Evolutionary conservation across 2,888 invertebrate genomes (phyloP).

Genomic region (Tiliacea citrago): DNA sequence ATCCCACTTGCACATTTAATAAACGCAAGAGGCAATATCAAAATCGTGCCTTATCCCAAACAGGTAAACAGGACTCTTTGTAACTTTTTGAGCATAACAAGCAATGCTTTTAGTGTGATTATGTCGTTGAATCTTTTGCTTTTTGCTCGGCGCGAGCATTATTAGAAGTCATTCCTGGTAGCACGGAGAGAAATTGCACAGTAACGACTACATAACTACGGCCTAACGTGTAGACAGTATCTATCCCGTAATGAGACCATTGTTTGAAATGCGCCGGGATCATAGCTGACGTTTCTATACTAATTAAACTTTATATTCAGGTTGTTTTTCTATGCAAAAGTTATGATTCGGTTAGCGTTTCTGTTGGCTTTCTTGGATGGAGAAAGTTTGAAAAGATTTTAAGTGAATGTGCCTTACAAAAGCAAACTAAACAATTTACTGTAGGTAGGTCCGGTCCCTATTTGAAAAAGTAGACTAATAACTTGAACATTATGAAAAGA

Average conservation of each 20-base stretch:
- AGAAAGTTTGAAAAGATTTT: slow-evolving; percentile 18
- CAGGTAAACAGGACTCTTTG: slow-evolving; percentile 68
- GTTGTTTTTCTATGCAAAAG: slow-evolving; percentile 33
- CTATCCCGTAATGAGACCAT: slow-evolving; percentile 73
- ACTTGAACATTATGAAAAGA: no score
- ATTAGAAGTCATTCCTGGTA: slow-evolving; percentile 80
- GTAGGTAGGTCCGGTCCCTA: neutral
- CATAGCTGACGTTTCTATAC: slow-evolving; percentile 58
- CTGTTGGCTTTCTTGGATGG: slow-evolving; percentile 13
- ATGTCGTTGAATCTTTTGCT: slow-evolving; percentile 83
- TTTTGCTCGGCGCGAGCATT: slow-evolving; percentile 77
- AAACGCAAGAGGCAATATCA: slow-evolving; percentile 31
- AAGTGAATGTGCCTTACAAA: neutral
- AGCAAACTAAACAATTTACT: neutral
- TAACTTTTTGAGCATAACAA: slow-evolving; percentile 70
- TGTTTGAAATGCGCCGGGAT: slow-evolving; percentile 59
- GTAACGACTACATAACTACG: slow-evolving; percentile 72
- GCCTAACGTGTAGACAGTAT: slow-evolving; percentile 60
- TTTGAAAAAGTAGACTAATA: no score
- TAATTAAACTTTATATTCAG: slow-evolving; percentile 62
- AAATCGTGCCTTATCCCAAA: slow-evolving; percentile 23
- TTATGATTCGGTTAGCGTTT: slow-evolving; percentile 32
- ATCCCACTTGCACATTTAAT: slow-evolving; percentile 6
- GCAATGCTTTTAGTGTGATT: slow-evolving; percentile 87
- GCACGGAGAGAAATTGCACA: slow-evolving; percentile 74